Percentiles rank a stretch among this genome's conserved stretches.
phyloP scores from a whole-genome alignment of 2,888 invertebrate species.

The Dermolepida albohirtum region DNA sequence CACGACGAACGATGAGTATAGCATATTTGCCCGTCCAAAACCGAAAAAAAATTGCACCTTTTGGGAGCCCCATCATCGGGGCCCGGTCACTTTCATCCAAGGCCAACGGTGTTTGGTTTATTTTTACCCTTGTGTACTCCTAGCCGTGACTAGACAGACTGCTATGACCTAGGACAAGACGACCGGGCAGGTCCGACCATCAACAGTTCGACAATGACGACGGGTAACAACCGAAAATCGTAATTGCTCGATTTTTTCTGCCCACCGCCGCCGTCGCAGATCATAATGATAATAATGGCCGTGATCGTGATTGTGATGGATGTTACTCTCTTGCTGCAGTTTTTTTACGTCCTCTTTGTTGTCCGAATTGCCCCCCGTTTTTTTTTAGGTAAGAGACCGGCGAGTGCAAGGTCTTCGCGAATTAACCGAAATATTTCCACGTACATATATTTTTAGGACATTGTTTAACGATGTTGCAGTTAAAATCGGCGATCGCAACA shows the following conservation, averaged over 20 bases:
- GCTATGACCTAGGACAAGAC: conserved; percentile 59
- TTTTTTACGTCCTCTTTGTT: too few relatives aligned
- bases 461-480: too few relatives aligned
- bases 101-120: conserved; percentile 60
- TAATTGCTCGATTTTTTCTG: conserved; percentile 26
- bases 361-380: too few relatives aligned
- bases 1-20: background rate
- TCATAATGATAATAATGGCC: too few relatives aligned
- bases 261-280: conserved; percentile 1
- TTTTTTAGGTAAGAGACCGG: too few relatives aligned
- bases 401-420: too few relatives aligned
- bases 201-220: conserved; percentile 10
- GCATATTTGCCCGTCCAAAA: conserved; percentile 3
- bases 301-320: too few relatives aligned
- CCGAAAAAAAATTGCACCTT: conserved; percentile 53
- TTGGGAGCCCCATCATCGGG: conserved; percentile 54
- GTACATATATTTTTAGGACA: too few relatives aligned
- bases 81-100: conserved; percentile 62
- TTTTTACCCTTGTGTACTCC: conserved; percentile 58
- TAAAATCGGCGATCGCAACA: too few relatives aligned
- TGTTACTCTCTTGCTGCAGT: too few relatives aligned
- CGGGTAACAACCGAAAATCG: conserved; percentile 24
- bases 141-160: conserved; percentile 58
- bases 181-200: conserved; percentile 26
- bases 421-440: too few relatives aligned